phyloP scores from a whole-genome alignment of 2,888 invertebrate genomes.

The Marronus borbonicus region DNA sequence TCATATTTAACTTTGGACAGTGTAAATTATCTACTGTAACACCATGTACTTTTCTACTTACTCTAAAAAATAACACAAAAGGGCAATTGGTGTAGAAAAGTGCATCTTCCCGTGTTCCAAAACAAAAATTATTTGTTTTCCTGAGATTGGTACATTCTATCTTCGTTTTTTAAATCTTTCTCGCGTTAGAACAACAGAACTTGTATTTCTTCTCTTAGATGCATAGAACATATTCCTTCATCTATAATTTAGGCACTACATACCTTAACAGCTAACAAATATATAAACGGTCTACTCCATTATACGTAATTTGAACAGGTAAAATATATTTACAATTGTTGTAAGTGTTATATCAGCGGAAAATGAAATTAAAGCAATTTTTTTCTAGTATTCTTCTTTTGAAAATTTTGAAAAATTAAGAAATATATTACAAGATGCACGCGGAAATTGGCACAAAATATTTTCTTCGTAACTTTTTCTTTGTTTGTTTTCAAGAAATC shows the following conservation, averaged over 20 bases:
- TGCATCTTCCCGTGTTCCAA: not conserved
- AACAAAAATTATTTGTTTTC: conserved; percentile 15
- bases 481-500: not conserved
- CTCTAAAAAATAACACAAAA: not conserved
- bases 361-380: too few relatives aligned
- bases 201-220: conserved; percentile 7
- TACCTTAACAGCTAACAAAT: conserved; percentile 40
- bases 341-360: too few relatives aligned
- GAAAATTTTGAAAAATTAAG: not conserved
- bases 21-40: too few relatives aligned
- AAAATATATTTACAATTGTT: conserved; percentile 30
- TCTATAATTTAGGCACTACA: conserved; percentile 42
- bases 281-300: conserved; percentile 6
- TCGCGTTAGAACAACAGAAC: conserved; percentile 1
- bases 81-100: not conserved
- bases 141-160: conserved; percentile 12
- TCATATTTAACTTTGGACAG: too few relatives aligned
- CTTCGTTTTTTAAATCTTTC: not conserved
- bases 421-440: conserved; percentile 11
- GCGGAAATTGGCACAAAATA: conserved; percentile 27
- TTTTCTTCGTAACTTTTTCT: conserved; percentile 5
- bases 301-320: not conserved
- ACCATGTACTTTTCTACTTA: too few relatives aligned
- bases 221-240: conserved; percentile 34
- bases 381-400: not conserved